These are phyloP conservation scores for Selenia dentaria DNA, from an alignment of 2,888 invertebrate species.

Conservation along the genomic window DNA sequence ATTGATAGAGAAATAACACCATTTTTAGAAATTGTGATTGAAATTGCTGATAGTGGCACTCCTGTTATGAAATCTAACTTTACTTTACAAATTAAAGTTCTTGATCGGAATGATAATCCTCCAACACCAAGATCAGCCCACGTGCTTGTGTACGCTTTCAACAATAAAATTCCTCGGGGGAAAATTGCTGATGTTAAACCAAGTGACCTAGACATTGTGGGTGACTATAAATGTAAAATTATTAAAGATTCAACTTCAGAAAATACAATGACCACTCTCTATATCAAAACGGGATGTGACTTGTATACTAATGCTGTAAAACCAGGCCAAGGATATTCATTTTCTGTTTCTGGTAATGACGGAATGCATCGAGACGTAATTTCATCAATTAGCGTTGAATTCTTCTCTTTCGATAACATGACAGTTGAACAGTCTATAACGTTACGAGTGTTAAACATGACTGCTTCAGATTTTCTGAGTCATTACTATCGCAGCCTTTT, in stretches of 20 bases:
- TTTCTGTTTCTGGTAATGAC: slow-evolving; percentile 95
- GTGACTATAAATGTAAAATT: slow-evolving; percentile 94
- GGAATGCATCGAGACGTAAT: slow-evolving; percentile 94
- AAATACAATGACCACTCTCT: slow-evolving; percentile 84
- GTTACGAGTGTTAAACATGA: slow-evolving; percentile 89
- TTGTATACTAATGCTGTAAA: slow-evolving; percentile 90
- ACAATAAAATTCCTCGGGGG: slow-evolving; percentile 90
- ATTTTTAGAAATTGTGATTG: slow-evolving; percentile 89
- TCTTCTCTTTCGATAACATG: slow-evolving; percentile 90
- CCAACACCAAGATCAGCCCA: slow-evolving; percentile 93
- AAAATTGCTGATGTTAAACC: slow-evolving; percentile 96
- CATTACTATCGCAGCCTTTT: slow-evolving; percentile 90
- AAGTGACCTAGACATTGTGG: slow-evolving; percentile 95
- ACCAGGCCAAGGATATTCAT: slow-evolving; percentile 89
- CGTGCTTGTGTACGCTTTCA: slow-evolving; percentile 90
- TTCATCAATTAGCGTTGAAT: slow-evolving; percentile 94
- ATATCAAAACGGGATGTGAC: slow-evolving; percentile 91
- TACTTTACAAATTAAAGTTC: slow-evolving; percentile 89
- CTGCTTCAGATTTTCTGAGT: slow-evolving; percentile 90
- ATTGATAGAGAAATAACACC: slow-evolving; percentile 94
- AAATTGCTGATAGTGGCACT: slow-evolving; percentile 94
- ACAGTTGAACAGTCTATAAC: slow-evolving; percentile 94
- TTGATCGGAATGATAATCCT: slow-evolving; percentile 96
- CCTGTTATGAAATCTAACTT: slow-evolving; percentile 94
- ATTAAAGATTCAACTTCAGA: slow-evolving; percentile 87